Evolutionary conservation across 2,113 vertebrate genomes (phyloP).

Genomic region (Lagenorhynchus albirostris): DNA sequence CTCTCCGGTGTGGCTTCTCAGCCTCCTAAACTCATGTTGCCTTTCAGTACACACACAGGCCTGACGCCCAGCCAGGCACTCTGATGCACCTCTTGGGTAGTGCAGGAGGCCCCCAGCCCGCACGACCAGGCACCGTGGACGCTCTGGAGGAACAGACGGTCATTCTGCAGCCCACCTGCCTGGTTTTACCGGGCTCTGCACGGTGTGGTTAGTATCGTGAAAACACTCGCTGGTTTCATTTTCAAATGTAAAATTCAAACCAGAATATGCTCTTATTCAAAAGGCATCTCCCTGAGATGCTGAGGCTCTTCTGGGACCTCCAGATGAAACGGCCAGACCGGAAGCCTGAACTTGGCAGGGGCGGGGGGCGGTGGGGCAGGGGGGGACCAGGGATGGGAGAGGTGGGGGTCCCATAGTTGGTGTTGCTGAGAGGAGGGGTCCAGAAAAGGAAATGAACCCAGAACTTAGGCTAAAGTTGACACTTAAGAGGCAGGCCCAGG

Average conservation of each 20-base stretch:
- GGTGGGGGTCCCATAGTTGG: too few relatives aligned
- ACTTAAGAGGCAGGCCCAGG: background rate
- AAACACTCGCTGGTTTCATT: background rate
- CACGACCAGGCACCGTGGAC: rapidly evolving
- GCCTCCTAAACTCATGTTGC: background rate
- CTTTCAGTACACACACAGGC: background rate
- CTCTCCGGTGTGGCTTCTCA: background rate
- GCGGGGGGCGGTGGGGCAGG: background rate
- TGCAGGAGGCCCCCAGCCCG: rapidly evolving
- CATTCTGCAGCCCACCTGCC: background rate
- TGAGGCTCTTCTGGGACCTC: background rate
- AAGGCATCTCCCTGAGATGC: background rate
- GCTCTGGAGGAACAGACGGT: too few relatives aligned
- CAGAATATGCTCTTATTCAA: background rate
- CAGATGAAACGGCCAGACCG: background rate
- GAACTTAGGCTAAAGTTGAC: background rate
- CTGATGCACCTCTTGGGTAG: background rate
- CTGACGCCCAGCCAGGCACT: background rate
- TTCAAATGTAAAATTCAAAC: background rate
- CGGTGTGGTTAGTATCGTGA: background rate
- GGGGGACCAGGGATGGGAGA: background rate
- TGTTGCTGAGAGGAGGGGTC: background rate
- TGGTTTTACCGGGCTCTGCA: background rate
- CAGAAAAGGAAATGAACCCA: background rate
- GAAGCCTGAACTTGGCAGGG: background rate